Conservation (phyloP, 2,797 vertebrate species). For the Apogon talboti region DNA sequence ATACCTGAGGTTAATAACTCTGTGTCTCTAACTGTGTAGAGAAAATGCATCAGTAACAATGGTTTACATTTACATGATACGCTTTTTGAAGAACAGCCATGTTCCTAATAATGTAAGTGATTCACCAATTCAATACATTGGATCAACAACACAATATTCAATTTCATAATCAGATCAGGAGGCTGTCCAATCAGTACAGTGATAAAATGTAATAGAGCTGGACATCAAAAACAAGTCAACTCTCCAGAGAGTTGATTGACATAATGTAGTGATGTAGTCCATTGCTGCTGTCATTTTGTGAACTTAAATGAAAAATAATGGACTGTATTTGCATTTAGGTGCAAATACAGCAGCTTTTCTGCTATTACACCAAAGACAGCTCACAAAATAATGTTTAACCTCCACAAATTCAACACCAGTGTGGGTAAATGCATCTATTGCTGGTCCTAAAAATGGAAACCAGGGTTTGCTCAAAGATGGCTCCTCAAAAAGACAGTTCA, state of each 20-base stretch:
- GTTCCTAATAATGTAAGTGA: background rate
- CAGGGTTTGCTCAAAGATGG: no score
- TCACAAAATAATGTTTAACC: no score
- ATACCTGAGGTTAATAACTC: slow-evolving; percentile 2
- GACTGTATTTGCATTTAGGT: no score
- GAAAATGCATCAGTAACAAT: background rate
- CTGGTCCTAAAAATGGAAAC: no score
- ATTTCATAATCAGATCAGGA: background rate
- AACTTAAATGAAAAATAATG: no score
- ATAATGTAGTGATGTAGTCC: background rate
- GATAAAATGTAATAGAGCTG: background rate
- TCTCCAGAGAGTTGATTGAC: background rate
- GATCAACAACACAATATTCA: background rate
- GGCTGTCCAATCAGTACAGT: background rate
- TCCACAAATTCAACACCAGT: no score
- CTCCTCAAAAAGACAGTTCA: no score
- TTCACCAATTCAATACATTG: background rate
- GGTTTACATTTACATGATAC: background rate
- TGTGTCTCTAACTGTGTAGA: background rate
- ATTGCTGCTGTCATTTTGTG: no score
- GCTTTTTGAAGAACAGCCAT: background rate
- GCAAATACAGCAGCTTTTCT: no score
- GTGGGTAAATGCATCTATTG: no score
- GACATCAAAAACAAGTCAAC: background rate
- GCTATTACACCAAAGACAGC: no score